Percentiles rank a stretch among this genome's conserved stretches.
Evolutionary conservation across 2,797 vertebrate species (phyloP).

Genomic region (Heliangelus exortis): DNA sequence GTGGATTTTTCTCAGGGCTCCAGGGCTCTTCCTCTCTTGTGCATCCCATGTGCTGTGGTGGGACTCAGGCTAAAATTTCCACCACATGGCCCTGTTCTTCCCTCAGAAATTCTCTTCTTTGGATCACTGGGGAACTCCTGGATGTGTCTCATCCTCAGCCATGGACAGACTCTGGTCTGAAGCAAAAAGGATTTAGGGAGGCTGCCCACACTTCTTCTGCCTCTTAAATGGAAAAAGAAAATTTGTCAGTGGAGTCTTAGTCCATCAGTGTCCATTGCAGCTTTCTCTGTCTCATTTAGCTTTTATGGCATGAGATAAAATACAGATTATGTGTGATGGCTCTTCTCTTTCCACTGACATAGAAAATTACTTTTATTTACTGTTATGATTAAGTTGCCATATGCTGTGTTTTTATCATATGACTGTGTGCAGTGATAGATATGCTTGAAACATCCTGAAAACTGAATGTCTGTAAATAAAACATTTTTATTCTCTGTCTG

Average conservation of each 20-base stretch:
- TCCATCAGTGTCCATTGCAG: neutral
- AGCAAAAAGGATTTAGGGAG: neutral
- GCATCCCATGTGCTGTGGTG: neutral
- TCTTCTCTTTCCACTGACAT: neutral
- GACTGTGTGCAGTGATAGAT: neutral
- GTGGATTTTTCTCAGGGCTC: neutral
- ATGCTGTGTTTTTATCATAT: slow-evolving; percentile 23
- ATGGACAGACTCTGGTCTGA: neutral
- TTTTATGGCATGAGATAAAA: neutral
- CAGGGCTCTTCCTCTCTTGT: neutral
- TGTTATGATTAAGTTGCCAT: slow-evolving; percentile 1
- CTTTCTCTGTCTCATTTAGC: neutral
- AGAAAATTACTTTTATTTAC: slow-evolving; percentile 40
- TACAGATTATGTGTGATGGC: neutral
- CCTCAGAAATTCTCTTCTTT: neutral
- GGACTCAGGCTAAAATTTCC: neutral
- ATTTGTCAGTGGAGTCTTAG: neutral
- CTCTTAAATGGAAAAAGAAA: neutral
- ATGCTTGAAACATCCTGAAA: neutral
- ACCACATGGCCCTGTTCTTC: neutral
- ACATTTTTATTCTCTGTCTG: neutral
- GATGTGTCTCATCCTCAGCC: neutral
- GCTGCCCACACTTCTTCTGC: neutral
- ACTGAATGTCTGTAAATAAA: neutral
- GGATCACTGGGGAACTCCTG: neutral